These are phyloP conservation scores for Xestia c-nigrum DNA, from an alignment of 2,888 invertebrate species.

Conservation along the genomic window DNA sequence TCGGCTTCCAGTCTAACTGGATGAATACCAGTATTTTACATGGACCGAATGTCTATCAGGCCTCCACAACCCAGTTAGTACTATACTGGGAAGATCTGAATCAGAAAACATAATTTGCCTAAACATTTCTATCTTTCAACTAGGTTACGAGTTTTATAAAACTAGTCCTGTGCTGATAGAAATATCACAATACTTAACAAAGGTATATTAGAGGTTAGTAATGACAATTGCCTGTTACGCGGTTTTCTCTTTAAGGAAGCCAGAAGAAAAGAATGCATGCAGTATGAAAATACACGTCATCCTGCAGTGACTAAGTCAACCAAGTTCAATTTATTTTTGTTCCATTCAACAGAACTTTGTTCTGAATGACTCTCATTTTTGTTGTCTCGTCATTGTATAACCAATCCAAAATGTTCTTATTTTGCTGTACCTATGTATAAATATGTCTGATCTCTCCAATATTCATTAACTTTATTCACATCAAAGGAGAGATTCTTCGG, in stretches of 20 bases:
- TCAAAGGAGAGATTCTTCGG: neutral
- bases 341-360: constrained; percentile 18
- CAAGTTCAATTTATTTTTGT: constrained; percentile 25
- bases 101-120: neutral
- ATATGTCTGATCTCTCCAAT: too few relatives aligned
- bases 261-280: neutral
- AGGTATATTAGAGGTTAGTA: too few relatives aligned
- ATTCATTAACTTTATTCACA: neutral
- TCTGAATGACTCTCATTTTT: neutral
- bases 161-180: too few relatives aligned
- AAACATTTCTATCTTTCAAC: neutral
- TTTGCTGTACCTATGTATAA: neutral
- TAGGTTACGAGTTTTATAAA: neutral
- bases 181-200: too few relatives aligned
- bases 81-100: constrained; percentile 90
- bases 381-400: neutral
- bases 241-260: neutral
- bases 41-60: too few relatives aligned
- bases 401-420: constrained; percentile 18
- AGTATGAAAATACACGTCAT: constrained; percentile 18
- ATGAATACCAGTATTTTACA: too few relatives aligned
- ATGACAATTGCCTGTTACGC: neutral
- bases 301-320: neutral
- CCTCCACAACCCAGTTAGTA: constrained; percentile 67
- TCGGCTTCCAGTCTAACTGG: too few relatives aligned